A percentile compares a stretch with the other conserved stretches of the same genome.
Evolutionary conservation across 2,113 vertebrate genomes (phyloP).

Genomic region (Pongo abelii): DNA sequence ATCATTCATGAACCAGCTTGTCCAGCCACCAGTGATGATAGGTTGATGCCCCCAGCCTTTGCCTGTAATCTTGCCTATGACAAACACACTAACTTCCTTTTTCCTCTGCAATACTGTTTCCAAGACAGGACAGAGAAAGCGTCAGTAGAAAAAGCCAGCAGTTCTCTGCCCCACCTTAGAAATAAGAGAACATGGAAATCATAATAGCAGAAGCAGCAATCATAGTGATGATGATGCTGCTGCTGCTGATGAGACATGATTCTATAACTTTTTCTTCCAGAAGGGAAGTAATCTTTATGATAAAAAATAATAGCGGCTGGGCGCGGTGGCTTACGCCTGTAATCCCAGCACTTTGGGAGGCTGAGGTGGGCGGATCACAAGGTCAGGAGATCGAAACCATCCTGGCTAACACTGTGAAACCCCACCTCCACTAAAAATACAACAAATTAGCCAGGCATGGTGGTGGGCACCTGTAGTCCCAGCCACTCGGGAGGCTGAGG

Average conservation of each 20-base stretch:
- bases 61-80: neutral
- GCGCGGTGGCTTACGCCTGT: too few species aligned
- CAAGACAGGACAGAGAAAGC: neutral
- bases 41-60: neutral
- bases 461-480: too few species aligned
- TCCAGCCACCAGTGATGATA: neutral
- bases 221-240: neutral
- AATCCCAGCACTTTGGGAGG: too few species aligned
- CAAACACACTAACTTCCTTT: neutral
- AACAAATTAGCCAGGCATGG: too few species aligned
- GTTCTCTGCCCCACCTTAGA: neutral
- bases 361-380: too few species aligned
- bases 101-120: neutral
- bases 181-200: neutral
- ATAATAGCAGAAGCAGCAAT: neutral
- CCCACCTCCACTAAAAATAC: too few species aligned
- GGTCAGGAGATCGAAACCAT: too few species aligned
- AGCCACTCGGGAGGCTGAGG: too few species aligned
- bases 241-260: neutral
- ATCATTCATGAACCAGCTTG: neutral
- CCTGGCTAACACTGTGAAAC: too few species aligned
- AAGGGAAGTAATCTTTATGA: neutral
- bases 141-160: neutral
- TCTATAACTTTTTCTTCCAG: neutral
- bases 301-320: neutral